These are phyloP conservation scores for Varanus komodoensis DNA, from an alignment of 2,113 vertebrate species.

Conservation along the genomic window DNA sequence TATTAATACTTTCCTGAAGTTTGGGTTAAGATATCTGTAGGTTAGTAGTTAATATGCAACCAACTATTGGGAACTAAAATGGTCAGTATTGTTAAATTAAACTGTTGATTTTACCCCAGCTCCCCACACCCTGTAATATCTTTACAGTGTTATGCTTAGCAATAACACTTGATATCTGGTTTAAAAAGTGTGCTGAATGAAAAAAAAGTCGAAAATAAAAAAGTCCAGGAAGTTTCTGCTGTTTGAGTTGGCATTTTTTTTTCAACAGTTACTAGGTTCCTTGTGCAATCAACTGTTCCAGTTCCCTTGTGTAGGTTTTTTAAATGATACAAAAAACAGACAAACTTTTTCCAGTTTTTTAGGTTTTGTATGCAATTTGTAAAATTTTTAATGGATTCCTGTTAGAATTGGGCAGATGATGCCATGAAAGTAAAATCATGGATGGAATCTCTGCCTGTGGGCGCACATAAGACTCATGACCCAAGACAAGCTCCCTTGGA, in stretches of 20 bases:
- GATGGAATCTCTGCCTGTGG: too few species aligned
- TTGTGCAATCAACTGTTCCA: background rate
- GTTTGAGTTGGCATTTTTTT: background rate
- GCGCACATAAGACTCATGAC: too few species aligned
- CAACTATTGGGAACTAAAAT: background rate
- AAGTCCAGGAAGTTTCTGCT: background rate
- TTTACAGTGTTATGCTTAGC: background rate
- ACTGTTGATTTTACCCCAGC: background rate
- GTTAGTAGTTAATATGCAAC: background rate
- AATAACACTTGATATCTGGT: background rate
- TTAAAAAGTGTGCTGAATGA: background rate
- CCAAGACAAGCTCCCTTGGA: too few species aligned
- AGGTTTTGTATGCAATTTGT: background rate
- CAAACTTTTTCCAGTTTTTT: background rate
- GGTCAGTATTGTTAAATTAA: background rate
- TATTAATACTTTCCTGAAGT: background rate
- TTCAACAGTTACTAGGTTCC: background rate
- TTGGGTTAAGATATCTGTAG: background rate
- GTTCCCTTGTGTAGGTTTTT: background rate
- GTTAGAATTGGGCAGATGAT: background rate
- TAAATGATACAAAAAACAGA: background rate
- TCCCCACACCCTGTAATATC: background rate
- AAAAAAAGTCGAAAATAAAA: background rate
- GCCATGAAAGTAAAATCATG: background rate
- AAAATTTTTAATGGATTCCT: background rate